Base-by-base conservation (phyloP, 2,888 invertebrate genomes). In the Blastobasis lacticolella region DNA sequence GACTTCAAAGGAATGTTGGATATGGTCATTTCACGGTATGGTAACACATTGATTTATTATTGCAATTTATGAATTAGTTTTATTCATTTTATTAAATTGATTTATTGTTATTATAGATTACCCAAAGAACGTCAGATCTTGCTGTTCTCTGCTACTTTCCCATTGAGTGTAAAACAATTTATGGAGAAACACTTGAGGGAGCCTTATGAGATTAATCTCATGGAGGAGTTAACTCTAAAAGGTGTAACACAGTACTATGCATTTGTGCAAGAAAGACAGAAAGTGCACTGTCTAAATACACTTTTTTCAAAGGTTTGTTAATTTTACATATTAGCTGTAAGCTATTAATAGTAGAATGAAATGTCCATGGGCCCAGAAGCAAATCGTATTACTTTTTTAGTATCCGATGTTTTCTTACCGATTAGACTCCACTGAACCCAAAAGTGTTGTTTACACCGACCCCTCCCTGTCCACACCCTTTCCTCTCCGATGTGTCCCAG, bases 181-280 rank as follows among this genome's bases (percentile, higher is more conserved):
- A 99, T 99, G 98, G 95, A 95, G 81, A 98, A 98, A 87, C 97
- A 99, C 82, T 92, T 99, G 86, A 92, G 94, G 74, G 94, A 96
- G 83, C 98, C 99, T n/a, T 98, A 99, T 80, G 99, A 99, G 90
- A 99, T 99, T 71, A 99, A 99, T 88, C 91, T 99, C 75, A 99
- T 99, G 99, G 99, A 99, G 78, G 99, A 99, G 85, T 90, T 99
- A 72, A 99, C 99, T 59, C 89, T 99, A 60, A 98, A 99, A 84
- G 99, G 99, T 81, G 98, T 99, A 62, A 99, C 99, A 71, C 99
- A 99, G 89, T 99, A 99, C 91, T 99, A 99, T 89, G 99, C 99
- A 73, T 99, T 98, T 90, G 99, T 99, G 60, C 99, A 99, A 89
- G 99, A 99, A 89, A 94, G 97, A 78, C 99, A 99, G 88, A 99